Base-by-base conservation (phyloP, 2,888 invertebrate genomes). In the Pocota personata region DNA sequence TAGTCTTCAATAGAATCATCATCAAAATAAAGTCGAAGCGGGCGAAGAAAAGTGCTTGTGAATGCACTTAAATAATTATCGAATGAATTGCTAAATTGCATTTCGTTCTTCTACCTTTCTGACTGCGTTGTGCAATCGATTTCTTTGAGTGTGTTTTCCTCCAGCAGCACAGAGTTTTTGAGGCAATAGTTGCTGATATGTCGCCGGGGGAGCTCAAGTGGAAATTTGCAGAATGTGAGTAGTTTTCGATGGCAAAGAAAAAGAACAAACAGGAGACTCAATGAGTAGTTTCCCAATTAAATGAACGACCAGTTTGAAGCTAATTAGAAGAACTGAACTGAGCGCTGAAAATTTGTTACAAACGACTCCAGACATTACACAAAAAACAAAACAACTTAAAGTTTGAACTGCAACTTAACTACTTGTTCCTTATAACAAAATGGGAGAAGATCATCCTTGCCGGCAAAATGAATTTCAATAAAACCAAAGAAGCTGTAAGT, bases 61-160 rank as follows among this genome's bases (percentile, higher is more conserved):
- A 57, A 16, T 58, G 77, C 60, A 62, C 77, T 78, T 69, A 78
- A 76, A 76, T 78, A 58, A 82, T 72, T 77, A 77, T 77, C 67
- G 58, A 77, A 72, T 30, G 52, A 55, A 83, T 55, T 73, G 52
- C 55, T 55, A 32, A 83, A 83, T 73, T 67, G 73, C 67, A 73
- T 67, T 83, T 57, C 32, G n/a, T 32, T 67, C 60, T 37, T 24
- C n/a, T 37, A 12, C 30, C 50, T 37, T 16, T 27, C 40, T 52
- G 19, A 19, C 10, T 12, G 19, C 1, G 35, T 16, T 8, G n/a
- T 62, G 24, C 35, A 66, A 52, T 66, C 35, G 66, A 50, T 50
- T n/a, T 37, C 24, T 35, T 48, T 35, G 37, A 37, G 58, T 7
- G 58, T 2, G 37, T 19, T 24, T 5, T 57, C 14, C 14, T 14